Conservation (phyloP, 2,888 invertebrate genomes). For the Catocala sponsa region DNA sequence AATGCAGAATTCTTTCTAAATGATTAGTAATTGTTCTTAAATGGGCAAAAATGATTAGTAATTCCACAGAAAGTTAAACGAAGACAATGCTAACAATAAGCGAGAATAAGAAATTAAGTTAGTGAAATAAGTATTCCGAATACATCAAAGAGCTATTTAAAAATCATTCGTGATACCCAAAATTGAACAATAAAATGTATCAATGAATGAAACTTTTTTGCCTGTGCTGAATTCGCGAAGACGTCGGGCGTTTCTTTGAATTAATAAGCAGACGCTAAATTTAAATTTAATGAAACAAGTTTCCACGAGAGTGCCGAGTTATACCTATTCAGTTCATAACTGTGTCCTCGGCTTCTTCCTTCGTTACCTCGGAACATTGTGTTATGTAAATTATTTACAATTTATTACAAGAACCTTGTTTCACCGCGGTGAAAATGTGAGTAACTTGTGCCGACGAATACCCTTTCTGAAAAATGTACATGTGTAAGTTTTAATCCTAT, state of each 20-base stretch:
- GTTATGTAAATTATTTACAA: conserved; percentile 64
- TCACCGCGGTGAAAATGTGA: conserved; percentile 26
- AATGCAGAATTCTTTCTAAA: conserved; percentile 1
- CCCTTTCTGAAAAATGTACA: conserved; percentile 20
- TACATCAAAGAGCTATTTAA: conserved; percentile 43
- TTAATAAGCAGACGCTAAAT: conserved; percentile 81
- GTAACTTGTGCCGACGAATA: conserved; percentile 12
- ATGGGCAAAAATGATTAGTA: conserved; percentile 2
- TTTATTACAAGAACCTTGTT: conserved; percentile 38
- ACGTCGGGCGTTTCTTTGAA: conserved; percentile 70
- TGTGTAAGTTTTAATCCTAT: background rate
- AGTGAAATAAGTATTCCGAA: conserved; percentile 38
- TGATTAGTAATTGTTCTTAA: conserved; percentile 1
- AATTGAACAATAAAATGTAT: conserved; percentile 64
- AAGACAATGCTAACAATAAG: conserved; percentile 20
- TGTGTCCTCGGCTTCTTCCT: conserved; percentile 56
- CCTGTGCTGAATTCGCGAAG: conserved; percentile 60
- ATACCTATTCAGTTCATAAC: conserved; percentile 66
- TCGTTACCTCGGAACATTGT: conserved; percentile 62
- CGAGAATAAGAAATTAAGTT: conserved; percentile 29
- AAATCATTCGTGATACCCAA: conserved; percentile 50
- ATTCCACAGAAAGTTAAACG: conserved; percentile 2
- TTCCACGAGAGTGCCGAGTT: conserved; percentile 67
- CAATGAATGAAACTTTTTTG: conserved; percentile 63
- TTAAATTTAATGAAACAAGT: conserved; percentile 85